These are phyloP conservation scores for Psophia crepitans DNA, from an alignment of 2,113 vertebrate species.

Conservation along the genomic window DNA sequence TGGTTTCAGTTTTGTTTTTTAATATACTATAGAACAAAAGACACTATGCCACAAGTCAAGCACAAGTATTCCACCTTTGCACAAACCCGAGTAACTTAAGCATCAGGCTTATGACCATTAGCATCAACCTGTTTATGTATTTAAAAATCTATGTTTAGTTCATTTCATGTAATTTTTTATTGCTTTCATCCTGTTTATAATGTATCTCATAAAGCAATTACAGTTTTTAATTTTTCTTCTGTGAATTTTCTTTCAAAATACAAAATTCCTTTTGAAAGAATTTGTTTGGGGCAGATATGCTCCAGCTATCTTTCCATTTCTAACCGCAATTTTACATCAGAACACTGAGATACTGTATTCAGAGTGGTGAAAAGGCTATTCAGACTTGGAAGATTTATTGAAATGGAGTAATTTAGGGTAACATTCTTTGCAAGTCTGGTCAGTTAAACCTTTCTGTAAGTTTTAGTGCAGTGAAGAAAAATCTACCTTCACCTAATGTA, in stretches of 20 bases:
- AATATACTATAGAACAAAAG: not conserved
- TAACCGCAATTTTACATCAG: not conserved
- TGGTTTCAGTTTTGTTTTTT: not conserved
- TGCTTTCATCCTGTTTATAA: not conserved
- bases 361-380: not conserved
- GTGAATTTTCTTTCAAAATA: not conserved
- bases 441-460: not conserved
- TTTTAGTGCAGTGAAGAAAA: not conserved
- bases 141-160: not conserved
- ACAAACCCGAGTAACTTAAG: not conserved
- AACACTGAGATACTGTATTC: not conserved
- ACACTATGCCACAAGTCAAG: not conserved
- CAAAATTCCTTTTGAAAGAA: not conserved
- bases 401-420: not conserved
- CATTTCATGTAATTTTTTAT: not conserved
- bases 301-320: not conserved
- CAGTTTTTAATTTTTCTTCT: not conserved
- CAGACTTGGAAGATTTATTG: not conserved
- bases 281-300: not conserved
- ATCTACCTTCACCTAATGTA: not conserved
- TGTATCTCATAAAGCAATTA: not conserved
- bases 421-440: not conserved
- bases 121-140: not conserved
- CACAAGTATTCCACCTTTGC: not conserved
- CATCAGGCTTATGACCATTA: not conserved